Conservation (phyloP, 2,113 vertebrate species). For the Amphiprion percula region DNA sequence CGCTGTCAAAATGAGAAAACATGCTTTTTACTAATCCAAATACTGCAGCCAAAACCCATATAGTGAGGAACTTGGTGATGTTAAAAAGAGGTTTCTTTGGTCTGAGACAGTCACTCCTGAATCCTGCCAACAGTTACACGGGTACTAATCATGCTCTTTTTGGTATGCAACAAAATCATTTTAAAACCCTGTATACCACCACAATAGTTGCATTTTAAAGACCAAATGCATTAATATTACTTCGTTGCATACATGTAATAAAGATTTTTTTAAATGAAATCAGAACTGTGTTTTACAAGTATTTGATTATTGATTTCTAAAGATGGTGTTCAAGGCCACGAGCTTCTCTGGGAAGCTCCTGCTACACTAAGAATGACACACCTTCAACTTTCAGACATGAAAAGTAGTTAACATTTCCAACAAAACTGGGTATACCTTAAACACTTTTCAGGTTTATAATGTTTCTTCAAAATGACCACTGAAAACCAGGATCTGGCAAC, state of each 20-base stretch:
- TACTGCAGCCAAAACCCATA: neutral
- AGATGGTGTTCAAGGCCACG: no score
- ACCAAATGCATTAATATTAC: conserved; percentile 24
- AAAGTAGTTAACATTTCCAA: no score
- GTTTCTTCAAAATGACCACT: neutral
- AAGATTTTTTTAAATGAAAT: conserved; percentile 46
- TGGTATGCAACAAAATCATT: conserved; percentile 32
- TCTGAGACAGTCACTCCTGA: conserved; percentile 40
- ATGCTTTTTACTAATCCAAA: conserved; percentile 19
- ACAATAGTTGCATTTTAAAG: conserved; percentile 59
- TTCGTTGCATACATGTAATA: conserved; percentile 59
- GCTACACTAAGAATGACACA: no score
- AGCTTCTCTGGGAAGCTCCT: no score
- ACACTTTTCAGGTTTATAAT: no score
- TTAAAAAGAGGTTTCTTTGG: neutral
- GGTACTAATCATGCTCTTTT: conserved; percentile 45
- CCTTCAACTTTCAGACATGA: no score
- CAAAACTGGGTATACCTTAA: no score
- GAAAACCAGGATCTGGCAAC: neutral
- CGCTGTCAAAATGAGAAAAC: conserved; percentile 18
- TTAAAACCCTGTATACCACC: conserved; percentile 40
- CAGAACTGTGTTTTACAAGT: neutral
- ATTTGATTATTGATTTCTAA: no score
- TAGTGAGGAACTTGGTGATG: neutral
- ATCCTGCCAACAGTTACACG: conserved; percentile 61